Percentiles rank a stretch among this genome's conserved stretches.
Conservation (phyloP, 2,113 vertebrate species). For the Microtus richardsoni region DNA sequence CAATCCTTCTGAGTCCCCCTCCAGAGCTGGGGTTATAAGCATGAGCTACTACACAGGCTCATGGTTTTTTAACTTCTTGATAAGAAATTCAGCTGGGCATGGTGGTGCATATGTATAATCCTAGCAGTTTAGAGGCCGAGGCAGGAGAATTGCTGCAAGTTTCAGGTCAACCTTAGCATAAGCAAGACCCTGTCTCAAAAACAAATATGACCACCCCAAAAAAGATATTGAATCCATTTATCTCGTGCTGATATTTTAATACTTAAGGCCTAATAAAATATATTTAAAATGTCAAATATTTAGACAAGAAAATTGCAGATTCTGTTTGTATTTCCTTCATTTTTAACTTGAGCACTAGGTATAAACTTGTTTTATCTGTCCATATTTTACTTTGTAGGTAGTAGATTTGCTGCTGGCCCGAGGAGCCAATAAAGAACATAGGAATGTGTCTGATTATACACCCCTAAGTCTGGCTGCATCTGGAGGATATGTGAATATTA, state of each 20-base stretch:
- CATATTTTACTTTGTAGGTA: conserved; percentile 87
- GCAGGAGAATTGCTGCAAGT: neutral
- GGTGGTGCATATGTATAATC: neutral
- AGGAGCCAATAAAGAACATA: conserved; percentile 99
- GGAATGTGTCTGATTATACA: conserved; percentile 99
- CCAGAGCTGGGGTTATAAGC: neutral
- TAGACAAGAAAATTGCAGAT: conserved; percentile 18
- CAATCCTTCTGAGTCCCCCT: neutral
- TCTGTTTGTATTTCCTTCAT: conserved; percentile 37
- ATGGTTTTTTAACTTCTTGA: neutral
- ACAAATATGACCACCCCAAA: neutral
- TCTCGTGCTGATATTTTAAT: conserved; percentile 45
- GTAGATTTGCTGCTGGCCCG: conserved; percentile 97
- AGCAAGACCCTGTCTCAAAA: neutral
- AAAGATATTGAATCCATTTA: conserved; percentile 44
- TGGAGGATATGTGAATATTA: conserved; percentile 99
- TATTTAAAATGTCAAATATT: conserved; percentile 46
- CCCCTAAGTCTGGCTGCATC: conserved; percentile 98
- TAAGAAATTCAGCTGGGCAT: neutral
- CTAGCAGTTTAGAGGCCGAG: neutral
- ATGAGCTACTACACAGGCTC: neutral
- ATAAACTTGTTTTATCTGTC: conserved; percentile 47
- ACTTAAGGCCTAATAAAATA: conserved; percentile 26
- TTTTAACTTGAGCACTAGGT: conserved; percentile 8
- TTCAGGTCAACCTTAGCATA: neutral